Base-by-base conservation (phyloP, 2,888 invertebrate species). In the Teinopalpus imperialis region DNA sequence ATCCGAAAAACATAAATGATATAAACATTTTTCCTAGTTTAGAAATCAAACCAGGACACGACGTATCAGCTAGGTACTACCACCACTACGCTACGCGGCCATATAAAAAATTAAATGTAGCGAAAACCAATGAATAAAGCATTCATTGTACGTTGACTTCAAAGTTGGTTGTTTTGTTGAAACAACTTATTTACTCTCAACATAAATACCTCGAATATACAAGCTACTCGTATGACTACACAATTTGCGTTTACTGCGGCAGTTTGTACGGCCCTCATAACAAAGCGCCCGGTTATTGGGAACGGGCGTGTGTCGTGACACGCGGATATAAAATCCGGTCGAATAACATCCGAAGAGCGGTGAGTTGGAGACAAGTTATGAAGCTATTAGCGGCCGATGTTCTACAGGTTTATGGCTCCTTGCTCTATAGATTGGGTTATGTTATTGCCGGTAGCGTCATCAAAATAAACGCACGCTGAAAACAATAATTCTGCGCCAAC, bases 311-410 rank as follows among this genome's bases (percentile, higher is more conserved):
- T 39, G 13, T 20, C 44, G 44, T 45, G 44, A 31, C 39, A 9
- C 24, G n/a, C 24, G 13, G 18, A 9, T 20, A 39, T 45, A 39
- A 45, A 37, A 23, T 6, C 24, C 37, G n/a, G 8, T 6, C 12
- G 32, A 32, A 18, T n/a, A n/a, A n/a, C 31, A 31, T 13, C 26
- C 44, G 9, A 16, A 18, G 20, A 18, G 24, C 26, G 18, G 8
- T 18, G 36, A 7, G 41, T 45, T 21, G 27, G 13, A 36, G 36
- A 43, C 47, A 45, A 56, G 52, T 54, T 57, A 57, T 59, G 59
- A 51, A 54, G 52, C 55, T 47, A 57, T 59, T 53, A 59, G 48
- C 51, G 40, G 49, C 44, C 52, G 41, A 49, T 53, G 49, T 41
- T 47, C 48, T 43, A 41, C 51, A 50, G 46, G 41, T 55, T 56